Evolutionary conservation across 2,113 vertebrate genomes (phyloP).

Genomic region (Antidorcas marsupialis): DNA sequence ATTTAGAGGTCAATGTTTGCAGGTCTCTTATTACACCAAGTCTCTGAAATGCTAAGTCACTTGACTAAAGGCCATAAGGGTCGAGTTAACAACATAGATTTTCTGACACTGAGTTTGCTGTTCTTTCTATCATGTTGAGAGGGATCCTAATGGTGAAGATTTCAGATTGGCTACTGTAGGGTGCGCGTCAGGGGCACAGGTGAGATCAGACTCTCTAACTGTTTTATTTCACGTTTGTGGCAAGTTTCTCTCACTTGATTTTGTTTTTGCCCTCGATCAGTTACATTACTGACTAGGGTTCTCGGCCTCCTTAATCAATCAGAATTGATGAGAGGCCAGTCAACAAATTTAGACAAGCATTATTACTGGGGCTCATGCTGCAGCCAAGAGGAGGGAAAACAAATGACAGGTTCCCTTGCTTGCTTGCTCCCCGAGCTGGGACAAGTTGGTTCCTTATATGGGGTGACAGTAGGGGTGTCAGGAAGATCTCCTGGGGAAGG

Average conservation of each 20-base stretch:
- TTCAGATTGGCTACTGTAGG: no score
- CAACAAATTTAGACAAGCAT: not conserved
- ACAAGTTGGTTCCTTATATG: not conserved
- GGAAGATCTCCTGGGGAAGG: not conserved
- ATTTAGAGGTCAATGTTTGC: no score
- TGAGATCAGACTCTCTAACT: no score
- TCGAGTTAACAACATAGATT: no score
- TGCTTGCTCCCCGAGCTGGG: not conserved
- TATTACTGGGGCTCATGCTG: not conserved
- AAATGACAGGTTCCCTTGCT: not conserved
- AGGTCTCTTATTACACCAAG: no score
- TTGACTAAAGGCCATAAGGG: no score
- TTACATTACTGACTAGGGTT: not conserved
- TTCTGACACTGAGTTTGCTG: no score
- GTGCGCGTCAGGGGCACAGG: no score
- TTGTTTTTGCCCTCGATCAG: not conserved
- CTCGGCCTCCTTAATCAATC: not conserved
- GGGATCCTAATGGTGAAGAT: no score
- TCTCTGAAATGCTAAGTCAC: no score
- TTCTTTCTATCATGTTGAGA: no score
- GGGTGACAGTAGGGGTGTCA: not conserved
- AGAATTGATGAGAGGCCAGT: not conserved
- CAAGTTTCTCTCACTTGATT: not conserved
- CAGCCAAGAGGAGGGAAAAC: not conserved
- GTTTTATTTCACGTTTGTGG: no score